phyloP scores from a whole-genome alignment of 2,888 invertebrate species.

The Peribatodes rhomboidaria region DNA sequence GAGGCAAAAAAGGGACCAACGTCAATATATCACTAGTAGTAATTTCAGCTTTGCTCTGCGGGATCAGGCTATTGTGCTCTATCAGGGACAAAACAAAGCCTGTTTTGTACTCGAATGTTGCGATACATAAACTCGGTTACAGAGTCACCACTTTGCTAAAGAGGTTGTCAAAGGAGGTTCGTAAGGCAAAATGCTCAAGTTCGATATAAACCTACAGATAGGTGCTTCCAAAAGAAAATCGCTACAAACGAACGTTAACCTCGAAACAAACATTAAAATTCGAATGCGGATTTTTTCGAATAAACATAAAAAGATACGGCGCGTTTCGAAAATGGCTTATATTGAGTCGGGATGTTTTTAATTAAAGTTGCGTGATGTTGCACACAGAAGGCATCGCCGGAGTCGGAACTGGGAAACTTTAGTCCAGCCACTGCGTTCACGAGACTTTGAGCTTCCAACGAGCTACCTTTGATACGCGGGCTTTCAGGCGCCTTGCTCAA shows the following conservation, averaged over 20 bases:
- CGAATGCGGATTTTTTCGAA: conserved; percentile 62
- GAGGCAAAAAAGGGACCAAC: conserved; percentile 42
- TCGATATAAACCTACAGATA: conserved; percentile 47
- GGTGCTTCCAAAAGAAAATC: conserved; percentile 49
- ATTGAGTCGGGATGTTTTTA: conserved; percentile 63
- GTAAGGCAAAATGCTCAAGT: conserved; percentile 41
- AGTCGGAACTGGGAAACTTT: conserved; percentile 49
- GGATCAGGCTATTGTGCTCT: conserved; percentile 35
- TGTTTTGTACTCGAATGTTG: conserved; percentile 23
- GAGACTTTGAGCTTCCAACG: conserved; percentile 43
- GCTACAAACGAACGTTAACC: conserved; percentile 57
- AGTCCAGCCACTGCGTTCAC: conserved; percentile 40
- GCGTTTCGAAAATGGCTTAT: conserved; percentile 54
- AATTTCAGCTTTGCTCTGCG: conserved; percentile 34
- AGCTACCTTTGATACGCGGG: conserved; percentile 46
- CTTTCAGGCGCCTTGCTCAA: conserved; percentile 37
- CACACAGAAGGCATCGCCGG: conserved; percentile 52
- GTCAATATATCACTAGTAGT: conserved; percentile 41
- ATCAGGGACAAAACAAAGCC: conserved; percentile 38
- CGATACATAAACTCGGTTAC: conserved; percentile 35
- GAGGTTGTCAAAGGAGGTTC: conserved; percentile 35
- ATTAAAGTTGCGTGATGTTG: conserved; percentile 72
- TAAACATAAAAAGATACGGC: conserved; percentile 63
- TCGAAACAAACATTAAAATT: conserved; percentile 65
- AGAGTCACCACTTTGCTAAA: conserved; percentile 36